Evolutionary conservation across 2,797 vertebrate species (phyloP), one percentile per base, ranked within the genome.

Genomic region (Helarctos malayanus): DNA sequence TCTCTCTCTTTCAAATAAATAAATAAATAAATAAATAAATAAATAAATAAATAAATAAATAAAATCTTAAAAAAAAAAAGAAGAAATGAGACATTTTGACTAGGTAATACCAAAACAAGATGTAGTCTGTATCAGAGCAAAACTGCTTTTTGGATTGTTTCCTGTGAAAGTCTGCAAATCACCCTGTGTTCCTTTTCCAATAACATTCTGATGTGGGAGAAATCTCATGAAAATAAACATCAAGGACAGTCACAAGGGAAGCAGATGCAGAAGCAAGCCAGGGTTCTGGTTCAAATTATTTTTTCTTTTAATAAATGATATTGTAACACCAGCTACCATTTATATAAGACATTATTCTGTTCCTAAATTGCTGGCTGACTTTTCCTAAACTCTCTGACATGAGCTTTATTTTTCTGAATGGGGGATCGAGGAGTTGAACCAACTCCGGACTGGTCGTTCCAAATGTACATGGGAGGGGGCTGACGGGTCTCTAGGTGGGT

Each of bases 121-220:
- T 16, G 21, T 38, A 27, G 73, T 80, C 27, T 18, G 5, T 8
- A 25, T 27, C 18, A 83, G 32, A 86, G 47, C 13, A 71, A 82
- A 89, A 75, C 47, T 87, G 45, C 25, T n/a, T 75, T 78, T 86
- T 54, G 68, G 23, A 86, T 63, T 83, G 32, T 52, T 21, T 21
- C 15, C 80, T 38, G 19, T 69, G 75, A 95, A 96, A 82, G 29
- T 88, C 83, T 69, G 32, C 12, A 89, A 86, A 82, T 88, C 41
- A 16, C 11, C 15, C 32, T 8, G 3, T 25, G 16, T 65, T 21
- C 8, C 41, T 68, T n/a, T 89, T 18, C 32, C 68, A 82, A 80
- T 11, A 86, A 19, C n/a, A n/a, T 45, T 63, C 45, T 56, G 41
- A 63, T 12, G 2, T 14, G 25, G 13, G 12, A 38, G 25, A 35